These are phyloP conservation scores for Tiaroga cobitis DNA, from an alignment of 2,797 vertebrate species.

Conservation along the genomic window DNA sequence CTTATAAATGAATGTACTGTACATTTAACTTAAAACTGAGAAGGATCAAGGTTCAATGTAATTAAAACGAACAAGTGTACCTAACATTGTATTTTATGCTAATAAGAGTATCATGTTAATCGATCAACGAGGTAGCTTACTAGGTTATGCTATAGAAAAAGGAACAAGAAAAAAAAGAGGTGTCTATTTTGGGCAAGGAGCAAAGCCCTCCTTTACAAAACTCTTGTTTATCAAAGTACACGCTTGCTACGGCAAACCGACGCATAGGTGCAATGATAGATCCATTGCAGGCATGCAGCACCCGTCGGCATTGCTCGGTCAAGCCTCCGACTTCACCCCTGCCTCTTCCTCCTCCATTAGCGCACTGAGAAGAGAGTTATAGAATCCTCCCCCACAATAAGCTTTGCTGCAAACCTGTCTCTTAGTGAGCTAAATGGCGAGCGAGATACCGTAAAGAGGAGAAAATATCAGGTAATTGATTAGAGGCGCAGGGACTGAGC, in stretches of 20 bases:
- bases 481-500: constrained; percentile 79
- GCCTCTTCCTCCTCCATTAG: constrained; percentile 53
- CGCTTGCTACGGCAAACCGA: background rate
- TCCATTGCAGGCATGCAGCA: constrained; percentile 16
- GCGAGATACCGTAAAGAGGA: constrained; percentile 70
- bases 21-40: background rate
- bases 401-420: constrained; percentile 73
- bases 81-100: background rate
- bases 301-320: background rate
- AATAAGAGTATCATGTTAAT: too few relatives aligned
- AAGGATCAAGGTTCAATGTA: background rate
- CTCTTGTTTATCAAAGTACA: constrained; percentile 24
- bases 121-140: background rate
- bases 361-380: constrained; percentile 48
- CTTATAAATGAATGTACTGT: background rate
- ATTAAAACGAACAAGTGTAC: background rate
- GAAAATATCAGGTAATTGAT: constrained; percentile 86
- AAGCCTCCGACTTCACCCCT: constrained; percentile 27
- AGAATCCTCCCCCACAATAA: constrained; percentile 59
- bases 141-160: background rate
- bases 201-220: constrained; percentile 19
- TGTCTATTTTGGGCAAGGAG: background rate
- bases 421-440: constrained; percentile 78
- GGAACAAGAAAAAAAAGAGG: background rate
- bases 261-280: background rate